Percentiles rank a stretch among this genome's conserved stretches.
These are phyloP conservation scores for Agrenia bidenticulata DNA, from an alignment of 2,888 invertebrate species.

Conservation along the genomic window DNA sequence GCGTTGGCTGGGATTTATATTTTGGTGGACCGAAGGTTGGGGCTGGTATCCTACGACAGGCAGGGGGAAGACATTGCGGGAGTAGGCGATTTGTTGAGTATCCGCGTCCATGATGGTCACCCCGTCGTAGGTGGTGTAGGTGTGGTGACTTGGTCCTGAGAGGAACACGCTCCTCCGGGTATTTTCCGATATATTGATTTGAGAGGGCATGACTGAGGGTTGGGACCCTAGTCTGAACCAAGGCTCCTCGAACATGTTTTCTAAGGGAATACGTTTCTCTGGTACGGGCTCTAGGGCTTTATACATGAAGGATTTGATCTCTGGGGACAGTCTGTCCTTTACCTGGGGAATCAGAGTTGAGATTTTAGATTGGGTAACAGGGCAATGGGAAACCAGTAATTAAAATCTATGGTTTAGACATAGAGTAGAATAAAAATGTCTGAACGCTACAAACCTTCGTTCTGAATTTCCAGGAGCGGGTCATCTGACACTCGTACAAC, in stretches of 20 bases:
- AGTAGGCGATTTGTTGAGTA: constrained; percentile 7
- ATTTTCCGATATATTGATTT: background rate
- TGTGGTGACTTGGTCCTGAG: background rate
- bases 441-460: constrained; percentile 60
- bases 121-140: constrained; percentile 2
- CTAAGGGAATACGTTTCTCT: constrained; percentile 31
- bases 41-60: background rate
- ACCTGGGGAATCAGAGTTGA: no score
- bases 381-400: no score
- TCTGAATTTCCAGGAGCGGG: constrained; percentile 69
- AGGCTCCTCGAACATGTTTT: constrained; percentile 36
- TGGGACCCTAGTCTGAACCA: constrained; percentile 31
- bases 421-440: no score
- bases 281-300: constrained; percentile 43
- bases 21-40: background rate
- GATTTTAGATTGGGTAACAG: no score
- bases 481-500: constrained; percentile 69
- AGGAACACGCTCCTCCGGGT: constrained; percentile 3
- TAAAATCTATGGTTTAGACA: no score
- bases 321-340: constrained; percentile 36
- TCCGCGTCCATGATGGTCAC: constrained; percentile 19
- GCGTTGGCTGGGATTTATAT: background rate
- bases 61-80: constrained; percentile 13
- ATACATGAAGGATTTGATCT: constrained; percentile 43
- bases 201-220: background rate